Base-by-base conservation (phyloP, 2,888 invertebrate genomes). In the Hofmannophila pseudospretella region DNA sequence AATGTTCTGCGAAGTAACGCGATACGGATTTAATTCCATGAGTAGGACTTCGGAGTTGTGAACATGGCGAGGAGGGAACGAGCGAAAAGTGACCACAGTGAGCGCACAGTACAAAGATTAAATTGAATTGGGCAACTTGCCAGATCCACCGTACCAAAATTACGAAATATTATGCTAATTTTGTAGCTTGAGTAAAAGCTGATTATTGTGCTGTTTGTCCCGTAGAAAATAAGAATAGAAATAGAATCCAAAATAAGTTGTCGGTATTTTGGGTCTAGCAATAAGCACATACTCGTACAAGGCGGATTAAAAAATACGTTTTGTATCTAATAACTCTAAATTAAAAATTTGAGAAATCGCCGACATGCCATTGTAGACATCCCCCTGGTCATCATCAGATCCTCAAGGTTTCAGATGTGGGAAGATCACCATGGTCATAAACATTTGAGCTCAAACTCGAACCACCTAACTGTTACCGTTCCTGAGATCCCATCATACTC, bases 131-230 rank as follows among this genome's bases (percentile, higher is more conserved):
- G 81, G 82, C 78, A 58, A 47, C 45, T 51, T 47, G 76, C 82
- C 80, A 79, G 63, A 51, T 53, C 60, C 58, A 55, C 58, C 49
- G 59, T 58, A 61, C 63, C 54, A 55, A 68, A 74, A 78, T 77
- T 76, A 70, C 73, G 68, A 74, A 80, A 77, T 76, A 76, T 75
- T 74, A 75, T 77, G 73, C 69, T 71, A 67, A 76, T 76, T 73
- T 71, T 70, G 65, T 68, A 58, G 54, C 52, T 53, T 19, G 23
- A 39, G n/a, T 25, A 14, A 31, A 11, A 12, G 13, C 13, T 28
- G 20, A 19, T 35, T 20, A 35, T 19, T 28, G 12, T 35, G 13
- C 27, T 35, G 13, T 19, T 16, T 16, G 16, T 16, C 11, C 11
- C 28, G 32, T 36, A 32, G 23, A 23, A 23, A 23, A 23, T n/a